Conservation (phyloP, 2,113 vertebrate genomes). For the Phalacrocorax aristotelis region DNA sequence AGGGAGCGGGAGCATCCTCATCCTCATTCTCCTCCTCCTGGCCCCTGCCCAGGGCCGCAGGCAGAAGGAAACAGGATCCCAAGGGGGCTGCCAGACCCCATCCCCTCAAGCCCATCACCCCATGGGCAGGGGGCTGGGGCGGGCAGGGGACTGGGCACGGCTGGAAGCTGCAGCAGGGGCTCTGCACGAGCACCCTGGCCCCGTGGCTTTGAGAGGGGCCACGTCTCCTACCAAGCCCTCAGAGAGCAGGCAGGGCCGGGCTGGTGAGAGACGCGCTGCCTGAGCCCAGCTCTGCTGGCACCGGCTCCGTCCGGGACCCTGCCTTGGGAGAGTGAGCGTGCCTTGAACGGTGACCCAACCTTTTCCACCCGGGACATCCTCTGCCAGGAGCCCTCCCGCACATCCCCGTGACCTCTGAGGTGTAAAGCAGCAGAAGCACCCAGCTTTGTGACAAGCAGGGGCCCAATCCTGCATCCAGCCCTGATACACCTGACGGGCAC, state of each 20-base stretch:
- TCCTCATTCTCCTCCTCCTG: neutral
- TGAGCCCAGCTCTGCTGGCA: neutral
- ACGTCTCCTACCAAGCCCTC: too few species aligned
- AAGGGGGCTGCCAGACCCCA: neutral
- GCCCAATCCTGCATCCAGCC: neutral
- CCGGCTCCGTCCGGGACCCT: neutral
- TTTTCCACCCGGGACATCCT: too few species aligned
- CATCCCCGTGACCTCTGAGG: neutral
- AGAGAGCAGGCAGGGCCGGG: neutral
- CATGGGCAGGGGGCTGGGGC: neutral
- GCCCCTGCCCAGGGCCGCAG: neutral
- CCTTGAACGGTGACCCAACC: accelerated
- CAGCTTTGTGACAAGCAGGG: neutral
- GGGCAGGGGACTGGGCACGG: neutral
- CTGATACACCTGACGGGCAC: neutral
- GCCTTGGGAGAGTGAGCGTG: neutral
- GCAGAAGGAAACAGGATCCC: neutral
- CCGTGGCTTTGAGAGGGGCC: neutral
- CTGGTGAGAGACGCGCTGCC: neutral
- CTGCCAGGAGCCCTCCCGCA: neutral
- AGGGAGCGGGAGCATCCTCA: neutral
- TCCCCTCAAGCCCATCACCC: neutral
- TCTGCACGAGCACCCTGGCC: neutral
- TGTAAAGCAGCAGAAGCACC: too few species aligned
- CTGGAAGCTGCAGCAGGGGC: neutral